Conservation (phyloP, 2,113 vertebrate species). For the Hucho hucho region DNA sequence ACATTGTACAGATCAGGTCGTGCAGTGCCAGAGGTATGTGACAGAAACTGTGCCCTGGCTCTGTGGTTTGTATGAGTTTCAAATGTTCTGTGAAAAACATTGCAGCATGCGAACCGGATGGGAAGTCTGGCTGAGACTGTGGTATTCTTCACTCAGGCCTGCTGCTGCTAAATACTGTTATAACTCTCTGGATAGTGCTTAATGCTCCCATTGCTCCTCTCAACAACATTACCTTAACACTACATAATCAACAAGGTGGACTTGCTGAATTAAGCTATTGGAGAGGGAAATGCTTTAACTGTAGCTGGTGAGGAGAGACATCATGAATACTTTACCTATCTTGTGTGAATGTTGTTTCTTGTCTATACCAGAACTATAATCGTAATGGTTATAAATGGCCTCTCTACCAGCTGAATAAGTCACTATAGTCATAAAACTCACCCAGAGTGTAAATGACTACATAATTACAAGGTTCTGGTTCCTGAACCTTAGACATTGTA, state of each 20-base stretch:
- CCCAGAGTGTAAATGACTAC: neutral
- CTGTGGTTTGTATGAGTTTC: conserved; percentile 49
- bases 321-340: no score
- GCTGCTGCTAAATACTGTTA: conserved; percentile 52
- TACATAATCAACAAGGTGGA: neutral
- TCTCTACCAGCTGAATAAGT: neutral
- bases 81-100: conserved; percentile 45
- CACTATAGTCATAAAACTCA: neutral
- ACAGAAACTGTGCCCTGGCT: conserved; percentile 41
- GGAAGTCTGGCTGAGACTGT: conserved; percentile 52
- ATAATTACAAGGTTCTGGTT: conserved; percentile 16
- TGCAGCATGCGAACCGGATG: conserved; percentile 13
- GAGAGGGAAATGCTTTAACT: neutral
- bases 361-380: neutral
- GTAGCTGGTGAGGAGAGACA: no score
- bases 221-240: neutral
- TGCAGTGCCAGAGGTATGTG: conserved; percentile 44
- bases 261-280: neutral
- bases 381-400: no score
- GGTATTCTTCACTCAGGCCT: conserved; percentile 58
- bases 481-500: conserved; percentile 3
- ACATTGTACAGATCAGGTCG: conserved; percentile 29
- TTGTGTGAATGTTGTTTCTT: no score
- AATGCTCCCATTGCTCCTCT: neutral
- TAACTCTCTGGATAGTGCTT: conserved; percentile 13